phyloP scores from a whole-genome alignment of 2,888 invertebrate genomes.

The Acrocera orbiculus region DNA sequence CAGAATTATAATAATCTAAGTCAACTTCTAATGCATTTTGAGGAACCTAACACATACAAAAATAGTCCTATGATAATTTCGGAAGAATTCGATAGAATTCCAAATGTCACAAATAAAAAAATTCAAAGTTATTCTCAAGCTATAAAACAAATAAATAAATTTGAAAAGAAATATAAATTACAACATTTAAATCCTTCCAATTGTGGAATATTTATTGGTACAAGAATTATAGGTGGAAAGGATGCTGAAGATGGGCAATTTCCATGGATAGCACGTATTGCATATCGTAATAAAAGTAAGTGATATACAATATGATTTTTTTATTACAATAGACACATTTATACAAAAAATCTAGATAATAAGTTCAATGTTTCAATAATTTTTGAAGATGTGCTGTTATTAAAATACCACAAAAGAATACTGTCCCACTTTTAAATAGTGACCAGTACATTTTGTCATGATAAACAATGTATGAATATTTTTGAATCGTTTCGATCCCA shows the following conservation, averaged over 20 bases:
- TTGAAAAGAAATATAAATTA: conserved; percentile 5
- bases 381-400: conserved; percentile 17
- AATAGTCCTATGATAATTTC: too few relatives aligned
- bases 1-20: too few relatives aligned
- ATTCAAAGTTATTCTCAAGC: neutral
- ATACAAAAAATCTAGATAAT: neutral
- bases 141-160: neutral
- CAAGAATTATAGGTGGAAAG: conserved; percentile 34
- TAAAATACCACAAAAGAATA: conserved; percentile 19
- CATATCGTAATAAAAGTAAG: conserved; percentile 29
- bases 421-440: conserved; percentile 15
- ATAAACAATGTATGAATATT: too few relatives aligned
- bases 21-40: conserved; percentile 23
- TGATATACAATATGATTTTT: conserved; percentile 5
- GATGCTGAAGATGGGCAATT: conserved; percentile 34
- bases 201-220: conserved; percentile 24
- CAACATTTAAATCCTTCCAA: conserved; percentile 13
- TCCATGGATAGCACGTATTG: conserved; percentile 40
- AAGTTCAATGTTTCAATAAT: conserved; percentile 12
- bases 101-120: neutral
- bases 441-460: too few relatives aligned
- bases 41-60: conserved; percentile 20
- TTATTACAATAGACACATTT: neutral
- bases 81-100: too few relatives aligned
- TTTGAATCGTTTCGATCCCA: too few relatives aligned